A percentile compares a stretch with the other conserved stretches of the same genome.
Evolutionary conservation across 2,797 vertebrate genomes (phyloP).

Genomic region (Naso thynnoides): DNA sequence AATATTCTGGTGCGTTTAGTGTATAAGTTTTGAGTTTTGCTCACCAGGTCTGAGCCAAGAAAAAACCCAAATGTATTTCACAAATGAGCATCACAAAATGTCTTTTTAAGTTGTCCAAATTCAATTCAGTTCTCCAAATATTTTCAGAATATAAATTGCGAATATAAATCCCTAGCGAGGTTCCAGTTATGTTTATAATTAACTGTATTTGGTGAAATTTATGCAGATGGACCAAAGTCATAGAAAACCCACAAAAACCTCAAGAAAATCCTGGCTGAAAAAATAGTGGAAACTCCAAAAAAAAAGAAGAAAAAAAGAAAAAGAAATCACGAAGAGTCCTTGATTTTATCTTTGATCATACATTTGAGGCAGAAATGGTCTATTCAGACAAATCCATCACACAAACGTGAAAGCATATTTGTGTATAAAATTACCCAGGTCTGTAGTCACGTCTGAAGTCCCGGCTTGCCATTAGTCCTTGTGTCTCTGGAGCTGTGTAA

Average conservation of each 20-base stretch:
- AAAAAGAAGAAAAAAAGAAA: slow-evolving; percentile 33
- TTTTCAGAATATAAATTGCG: slow-evolving; percentile 36
- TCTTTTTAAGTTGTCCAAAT: slow-evolving; percentile 31
- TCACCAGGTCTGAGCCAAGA: slow-evolving; percentile 5
- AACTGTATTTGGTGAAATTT: slow-evolving; percentile 51
- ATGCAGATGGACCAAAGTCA: slow-evolving; percentile 38
- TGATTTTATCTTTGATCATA: slow-evolving; percentile 58
- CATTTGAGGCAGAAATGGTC: slow-evolving; percentile 53
- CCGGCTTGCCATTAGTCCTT: slow-evolving; percentile 62
- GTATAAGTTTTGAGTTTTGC: slow-evolving; percentile 8
- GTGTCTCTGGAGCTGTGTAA: slow-evolving; percentile 78
- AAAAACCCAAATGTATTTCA: slow-evolving; percentile 31
- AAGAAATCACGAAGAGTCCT: slow-evolving; percentile 33
- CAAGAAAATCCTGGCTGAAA: slow-evolving; percentile 58
- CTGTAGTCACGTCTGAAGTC: slow-evolving; percentile 66
- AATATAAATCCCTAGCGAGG: slow-evolving; percentile 32
- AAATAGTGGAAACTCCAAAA: slow-evolving; percentile 48
- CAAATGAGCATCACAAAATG: slow-evolving; percentile 29
- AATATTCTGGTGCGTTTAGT: slow-evolving; percentile 17
- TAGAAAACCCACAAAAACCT: slow-evolving; percentile 52
- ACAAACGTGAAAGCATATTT: slow-evolving; percentile 61
- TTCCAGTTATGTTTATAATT: slow-evolving; percentile 58
- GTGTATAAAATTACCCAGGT: slow-evolving; percentile 64
- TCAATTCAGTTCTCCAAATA: slow-evolving; percentile 42
- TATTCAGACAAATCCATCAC: slow-evolving; percentile 54